Evolutionary conservation across 2,888 invertebrate genomes (phyloP), one percentile per base, ranked within the genome.

Genomic region (Rhopalosiphum nymphaeae): DNA sequence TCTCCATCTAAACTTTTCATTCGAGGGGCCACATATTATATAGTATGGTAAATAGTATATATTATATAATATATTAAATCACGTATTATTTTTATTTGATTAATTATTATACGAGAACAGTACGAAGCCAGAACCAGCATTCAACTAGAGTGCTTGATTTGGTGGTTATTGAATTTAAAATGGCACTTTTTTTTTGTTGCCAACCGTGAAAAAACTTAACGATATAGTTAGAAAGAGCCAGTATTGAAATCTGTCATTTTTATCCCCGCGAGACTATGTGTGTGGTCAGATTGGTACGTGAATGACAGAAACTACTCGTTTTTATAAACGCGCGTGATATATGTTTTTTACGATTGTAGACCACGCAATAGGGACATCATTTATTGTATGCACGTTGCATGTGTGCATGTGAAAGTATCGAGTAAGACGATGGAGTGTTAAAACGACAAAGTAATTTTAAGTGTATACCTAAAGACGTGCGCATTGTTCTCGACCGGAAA

Each of bases 401-500:
- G 78, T 42, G 78, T 21, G 21, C 36, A 42, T 78, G 78, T 78
- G 36, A 21, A 78, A 78, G 21, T 78, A 78, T 36, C 36, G 21
- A 36, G 78, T 36, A 36, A 42, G 9, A 21, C 21, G 36, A 36
- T 3, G 21, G 36, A 78, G 21, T 21, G 78, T 21, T 36, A 78
- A 78, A 42, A 21, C 36, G 36, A 13, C n/a, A 36, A 36, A 67
- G 67, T 16, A 13, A 42, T 78, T 36, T 78, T 78, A 78, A 36
- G 78, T 78, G 78, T 78, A 78, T 78, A 78, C 36, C 78, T 36
- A 78, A 25, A 25, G 53, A 49, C 29, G 4, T 29, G 56, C 5
- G 25, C 44, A 44, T 56, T 85, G 84, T 91, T 85, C n/a, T 56
- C 44, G 56, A 85, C 44, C 85, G 85, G 91, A 91, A 91, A 78